Evolutionary conservation across 2,888 invertebrate species (phyloP).

Genomic region (Noctua comes): DNA sequence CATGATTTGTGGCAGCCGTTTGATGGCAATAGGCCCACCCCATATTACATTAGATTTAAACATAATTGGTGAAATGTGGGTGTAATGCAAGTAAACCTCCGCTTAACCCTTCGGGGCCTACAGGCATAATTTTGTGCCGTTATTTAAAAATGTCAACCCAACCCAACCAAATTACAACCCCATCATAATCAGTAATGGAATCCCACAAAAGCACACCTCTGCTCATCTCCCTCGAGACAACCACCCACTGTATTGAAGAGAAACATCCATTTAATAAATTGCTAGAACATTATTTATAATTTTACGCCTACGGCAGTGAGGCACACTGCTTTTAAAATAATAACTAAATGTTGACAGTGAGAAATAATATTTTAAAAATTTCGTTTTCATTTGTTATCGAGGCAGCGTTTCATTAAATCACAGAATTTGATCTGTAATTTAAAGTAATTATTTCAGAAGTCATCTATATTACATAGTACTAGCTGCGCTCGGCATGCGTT

Average conservation of each 20-base stretch:
- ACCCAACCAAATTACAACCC: neutral
- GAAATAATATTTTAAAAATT: slow-evolving; percentile 27
- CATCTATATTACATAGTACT: neutral
- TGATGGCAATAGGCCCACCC: neutral
- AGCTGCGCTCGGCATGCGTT: no score
- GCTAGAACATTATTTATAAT: slow-evolving; percentile 43
- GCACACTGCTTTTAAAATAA: slow-evolving; percentile 55
- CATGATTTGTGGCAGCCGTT: neutral
- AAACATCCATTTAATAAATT: slow-evolving; percentile 55
- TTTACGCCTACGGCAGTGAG: slow-evolving; percentile 15
- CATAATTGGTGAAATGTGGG: neutral
- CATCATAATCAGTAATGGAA: neutral
- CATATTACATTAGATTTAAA: neutral
- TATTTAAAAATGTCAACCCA: neutral
- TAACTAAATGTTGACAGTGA: slow-evolving; percentile 37
- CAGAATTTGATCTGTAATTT: neutral
- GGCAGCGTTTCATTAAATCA: neutral
- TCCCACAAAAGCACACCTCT: slow-evolving; percentile 3
- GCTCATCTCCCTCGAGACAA: neutral
- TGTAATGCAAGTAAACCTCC: neutral
- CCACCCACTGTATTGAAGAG: slow-evolving; percentile 18
- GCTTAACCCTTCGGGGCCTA: neutral
- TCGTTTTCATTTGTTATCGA: slow-evolving; percentile 8
- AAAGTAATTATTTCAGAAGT: neutral
- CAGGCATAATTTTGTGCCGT: neutral